phyloP scores from a whole-genome alignment of 2,797 vertebrate genomes.

The Chiroxiphia lanceolata region DNA sequence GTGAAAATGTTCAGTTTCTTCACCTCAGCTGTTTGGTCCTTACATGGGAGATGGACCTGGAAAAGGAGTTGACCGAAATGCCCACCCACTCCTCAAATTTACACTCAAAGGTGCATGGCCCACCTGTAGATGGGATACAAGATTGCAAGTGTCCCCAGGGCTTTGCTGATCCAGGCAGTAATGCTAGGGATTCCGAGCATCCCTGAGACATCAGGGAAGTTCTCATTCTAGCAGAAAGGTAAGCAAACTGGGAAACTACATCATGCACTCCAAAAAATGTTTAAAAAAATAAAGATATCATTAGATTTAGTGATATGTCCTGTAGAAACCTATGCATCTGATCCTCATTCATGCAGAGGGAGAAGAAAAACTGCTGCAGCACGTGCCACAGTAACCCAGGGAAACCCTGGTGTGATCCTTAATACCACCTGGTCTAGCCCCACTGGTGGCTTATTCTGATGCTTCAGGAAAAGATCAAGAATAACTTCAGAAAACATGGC shows the following conservation, averaged over 20 bases:
- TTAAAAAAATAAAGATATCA: background rate
- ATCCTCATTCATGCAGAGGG: background rate
- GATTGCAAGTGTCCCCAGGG: background rate
- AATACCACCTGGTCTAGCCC: background rate
- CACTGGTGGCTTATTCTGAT: background rate
- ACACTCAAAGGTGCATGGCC: background rate
- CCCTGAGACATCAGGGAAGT: background rate
- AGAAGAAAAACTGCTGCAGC: background rate
- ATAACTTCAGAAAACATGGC: background rate
- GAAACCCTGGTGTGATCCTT: background rate
- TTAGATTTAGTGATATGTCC: background rate
- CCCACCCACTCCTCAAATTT: background rate
- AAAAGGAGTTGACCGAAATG: background rate
- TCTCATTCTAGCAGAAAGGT: background rate
- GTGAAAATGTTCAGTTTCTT: background rate
- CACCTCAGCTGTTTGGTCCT: background rate
- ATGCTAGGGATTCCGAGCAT: background rate
- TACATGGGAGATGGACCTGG: background rate
- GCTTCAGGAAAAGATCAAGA: background rate
- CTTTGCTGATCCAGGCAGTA: background rate
- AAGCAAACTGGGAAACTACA: background rate
- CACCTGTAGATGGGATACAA: fast-evolving
- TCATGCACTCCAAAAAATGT: fast-evolving
- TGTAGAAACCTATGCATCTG: background rate
- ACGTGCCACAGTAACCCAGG: background rate